These are phyloP conservation scores for Triplophysa rosa DNA, from an alignment of 2,113 vertebrate species.

Conservation along the genomic window DNA sequence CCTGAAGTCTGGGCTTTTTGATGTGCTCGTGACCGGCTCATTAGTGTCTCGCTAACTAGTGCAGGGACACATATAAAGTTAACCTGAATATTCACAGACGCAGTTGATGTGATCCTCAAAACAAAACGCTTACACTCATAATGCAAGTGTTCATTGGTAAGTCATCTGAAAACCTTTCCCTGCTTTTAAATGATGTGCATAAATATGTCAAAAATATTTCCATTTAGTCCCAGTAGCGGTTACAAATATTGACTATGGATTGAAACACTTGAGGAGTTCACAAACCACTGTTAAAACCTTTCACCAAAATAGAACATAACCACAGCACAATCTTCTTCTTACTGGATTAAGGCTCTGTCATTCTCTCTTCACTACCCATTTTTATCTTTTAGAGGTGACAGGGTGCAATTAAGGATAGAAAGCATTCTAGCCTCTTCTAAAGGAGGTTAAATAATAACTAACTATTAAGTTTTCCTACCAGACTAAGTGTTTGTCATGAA, in stretches of 20 bases:
- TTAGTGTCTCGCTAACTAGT: conserved; percentile 68
- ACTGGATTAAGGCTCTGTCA: conserved; percentile 32
- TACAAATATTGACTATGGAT: neutral
- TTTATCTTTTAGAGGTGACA: conserved; percentile 65
- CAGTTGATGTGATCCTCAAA: neutral
- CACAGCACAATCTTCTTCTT: conserved; percentile 49
- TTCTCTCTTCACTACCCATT: conserved; percentile 43
- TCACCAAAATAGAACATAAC: conserved; percentile 54
- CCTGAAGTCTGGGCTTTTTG: conserved; percentile 69
- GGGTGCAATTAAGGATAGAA: conserved; percentile 76
- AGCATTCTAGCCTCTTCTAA: conserved; percentile 51
- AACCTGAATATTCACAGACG: conserved; percentile 37
- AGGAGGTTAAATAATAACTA: conserved; percentile 72
- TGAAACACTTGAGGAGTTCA: neutral
- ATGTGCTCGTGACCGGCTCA: conserved; percentile 68
- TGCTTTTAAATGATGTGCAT: neutral
- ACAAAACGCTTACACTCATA: neutral
- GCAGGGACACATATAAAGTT: neutral
- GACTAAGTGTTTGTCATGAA: conserved; percentile 32
- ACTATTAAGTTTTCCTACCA: conserved; percentile 55
- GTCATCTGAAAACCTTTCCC: neutral
- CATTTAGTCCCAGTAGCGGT: neutral
- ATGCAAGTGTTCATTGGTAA: neutral
- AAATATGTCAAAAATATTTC: neutral
- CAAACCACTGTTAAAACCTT: neutral